phyloP scores from a whole-genome alignment of 2,113 vertebrate genomes.

The Cepphus grylle region DNA sequence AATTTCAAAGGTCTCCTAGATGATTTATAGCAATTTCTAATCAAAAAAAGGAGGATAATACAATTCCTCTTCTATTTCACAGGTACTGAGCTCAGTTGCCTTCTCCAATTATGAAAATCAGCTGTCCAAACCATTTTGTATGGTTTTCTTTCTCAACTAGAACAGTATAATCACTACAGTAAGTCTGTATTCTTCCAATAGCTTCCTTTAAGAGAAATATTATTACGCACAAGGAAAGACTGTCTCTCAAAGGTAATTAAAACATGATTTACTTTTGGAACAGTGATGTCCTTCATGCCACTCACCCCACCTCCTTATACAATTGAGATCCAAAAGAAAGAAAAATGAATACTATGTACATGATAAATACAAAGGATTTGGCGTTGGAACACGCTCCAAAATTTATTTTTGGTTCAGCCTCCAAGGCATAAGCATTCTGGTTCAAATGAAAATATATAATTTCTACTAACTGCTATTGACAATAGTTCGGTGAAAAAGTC shows the following conservation, averaged over 20 bases:
- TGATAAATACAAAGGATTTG: background rate
- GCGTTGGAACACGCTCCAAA: background rate
- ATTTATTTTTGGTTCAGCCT: background rate
- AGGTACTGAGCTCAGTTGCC: background rate
- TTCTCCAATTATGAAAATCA: background rate
- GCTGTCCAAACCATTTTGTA: background rate
- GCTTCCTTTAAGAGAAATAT: background rate
- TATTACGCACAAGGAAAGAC: background rate
- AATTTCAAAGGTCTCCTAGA: background rate
- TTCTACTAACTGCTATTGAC: background rate
- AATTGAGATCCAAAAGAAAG: background rate
- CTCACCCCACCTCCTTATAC: accelerated
- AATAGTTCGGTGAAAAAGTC: background rate
- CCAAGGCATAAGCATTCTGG: background rate
- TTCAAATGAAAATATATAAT: background rate
- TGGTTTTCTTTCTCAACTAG: background rate
- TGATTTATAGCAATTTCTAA: background rate
- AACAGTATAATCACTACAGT: background rate
- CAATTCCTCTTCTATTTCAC: background rate
- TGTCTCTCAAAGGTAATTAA: background rate
- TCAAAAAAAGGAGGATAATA: background rate
- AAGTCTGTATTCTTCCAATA: background rate
- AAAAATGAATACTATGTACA: background rate
- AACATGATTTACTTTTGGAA: background rate
- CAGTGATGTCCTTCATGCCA: background rate